phyloP scores from a whole-genome alignment of 2,797 vertebrate genomes.

The Apogon hyalosoma region DNA sequence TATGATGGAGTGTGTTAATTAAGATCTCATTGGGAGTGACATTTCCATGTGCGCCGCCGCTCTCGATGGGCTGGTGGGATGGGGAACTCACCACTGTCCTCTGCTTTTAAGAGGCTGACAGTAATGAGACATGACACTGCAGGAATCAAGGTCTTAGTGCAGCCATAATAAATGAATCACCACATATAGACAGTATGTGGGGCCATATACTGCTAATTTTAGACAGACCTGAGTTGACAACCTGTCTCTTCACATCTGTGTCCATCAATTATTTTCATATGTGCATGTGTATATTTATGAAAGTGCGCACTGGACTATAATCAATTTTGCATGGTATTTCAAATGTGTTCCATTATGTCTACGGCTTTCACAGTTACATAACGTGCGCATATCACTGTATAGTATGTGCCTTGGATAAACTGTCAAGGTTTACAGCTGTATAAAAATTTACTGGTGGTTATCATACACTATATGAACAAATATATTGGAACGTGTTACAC shows the following conservation, averaged over 20 bases:
- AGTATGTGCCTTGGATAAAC: too few species aligned
- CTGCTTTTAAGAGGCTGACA: slow-evolving; percentile 27
- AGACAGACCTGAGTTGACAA: slow-evolving; percentile 9
- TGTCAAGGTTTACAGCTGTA: too few species aligned
- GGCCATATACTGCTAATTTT: slow-evolving; percentile 23
- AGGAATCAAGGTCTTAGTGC: slow-evolving; percentile 36
- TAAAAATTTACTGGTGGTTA: too few species aligned
- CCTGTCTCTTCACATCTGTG: slow-evolving; percentile 6
- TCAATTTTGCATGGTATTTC: slow-evolving; percentile 21
- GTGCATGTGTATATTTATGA: slow-evolving; percentile 1
- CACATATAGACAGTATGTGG: slow-evolving; percentile 14
- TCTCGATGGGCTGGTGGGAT: slow-evolving; percentile 36
- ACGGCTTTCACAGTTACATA: too few species aligned
- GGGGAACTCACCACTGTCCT: slow-evolving; percentile 33
- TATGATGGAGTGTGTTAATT: slow-evolving; percentile 75
- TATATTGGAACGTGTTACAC: too few species aligned
- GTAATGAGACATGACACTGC: slow-evolving; percentile 57
- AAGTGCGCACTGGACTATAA: background rate
- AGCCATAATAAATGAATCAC: slow-evolving; percentile 36
- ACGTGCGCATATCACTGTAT: too few species aligned
- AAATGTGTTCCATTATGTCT: too few species aligned
- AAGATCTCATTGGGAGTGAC: slow-evolving; percentile 66
- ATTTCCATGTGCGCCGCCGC: slow-evolving; percentile 54
- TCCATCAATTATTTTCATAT: background rate
- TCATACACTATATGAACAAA: too few species aligned